Conservation (phyloP, 2,888 invertebrate species). For the Tineola bisselliella region DNA sequence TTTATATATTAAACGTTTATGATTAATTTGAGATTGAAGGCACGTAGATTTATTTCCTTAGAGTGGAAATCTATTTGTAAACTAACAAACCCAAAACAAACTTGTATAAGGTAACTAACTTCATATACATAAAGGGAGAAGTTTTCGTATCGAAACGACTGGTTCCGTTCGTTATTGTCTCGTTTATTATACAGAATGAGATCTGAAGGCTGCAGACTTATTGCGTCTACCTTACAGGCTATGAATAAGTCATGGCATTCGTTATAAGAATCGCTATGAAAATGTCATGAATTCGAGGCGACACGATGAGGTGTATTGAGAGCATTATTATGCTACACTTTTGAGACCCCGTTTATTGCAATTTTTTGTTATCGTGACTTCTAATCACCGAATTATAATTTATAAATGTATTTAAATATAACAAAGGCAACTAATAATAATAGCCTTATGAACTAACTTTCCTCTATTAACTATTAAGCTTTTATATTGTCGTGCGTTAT, state of each 20-base stretch:
- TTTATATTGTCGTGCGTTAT: too few relatives aligned
- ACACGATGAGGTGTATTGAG: constrained; percentile 6
- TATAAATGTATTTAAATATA: too few relatives aligned
- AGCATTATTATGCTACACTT: constrained; percentile 1
- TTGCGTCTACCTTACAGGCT: constrained; percentile 45
- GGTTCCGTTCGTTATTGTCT: constrained; percentile 40
- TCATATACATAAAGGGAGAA: constrained; percentile 11
- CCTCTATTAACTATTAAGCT: too few relatives aligned
- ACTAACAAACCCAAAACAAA: constrained; percentile 11
- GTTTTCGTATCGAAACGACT: not conserved
- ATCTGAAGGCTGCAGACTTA: constrained; percentile 46
- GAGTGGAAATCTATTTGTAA: not conserved
- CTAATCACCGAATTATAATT: too few relatives aligned
- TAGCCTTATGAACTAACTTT: too few relatives aligned
- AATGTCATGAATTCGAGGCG: constrained; percentile 21
- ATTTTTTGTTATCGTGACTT: not conserved
- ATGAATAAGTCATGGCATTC: constrained; percentile 63
- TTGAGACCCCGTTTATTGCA: too few relatives aligned
- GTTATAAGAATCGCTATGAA: constrained; percentile 56
- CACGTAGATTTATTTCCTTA: not conserved
- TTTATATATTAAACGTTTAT: too few relatives aligned
- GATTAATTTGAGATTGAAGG: constrained; percentile 14
- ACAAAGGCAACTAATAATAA: too few relatives aligned
- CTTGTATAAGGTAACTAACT: constrained; percentile 15
- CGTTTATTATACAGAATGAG: constrained; percentile 47